A percentile compares a stretch with the other conserved stretches of the same genome.
Evolutionary conservation across 2,113 vertebrate genomes (phyloP).

Genomic region (Bos taurus): ARS-UCD2.0 NC_037337.1:32787001-32787500

Average conservation of each 20-base stretch:
- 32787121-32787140: not conserved
- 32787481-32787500: not conserved
- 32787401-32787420: not conserved
- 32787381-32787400: not conserved
- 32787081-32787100: too few relatives aligned
- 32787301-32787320: not conserved
- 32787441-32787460: not conserved
- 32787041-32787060: not conserved
- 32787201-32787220: not conserved
- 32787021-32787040: not conserved
- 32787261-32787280: not conserved
- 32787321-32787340: not conserved
- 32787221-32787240: not conserved
- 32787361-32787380: not conserved
- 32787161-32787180: not conserved
- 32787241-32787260: not conserved
- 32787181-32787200: not conserved
- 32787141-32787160: conserved; percentile 9
- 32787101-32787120: not conserved
- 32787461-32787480: conserved; percentile 19
- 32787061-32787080: not conserved
- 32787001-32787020: not conserved
- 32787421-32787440: not conserved
- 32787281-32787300: not conserved
- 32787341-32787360: not conserved